Base-by-base conservation (phyloP, 1,140 invertebrate species). In the Drosophila insularis region DNA sequence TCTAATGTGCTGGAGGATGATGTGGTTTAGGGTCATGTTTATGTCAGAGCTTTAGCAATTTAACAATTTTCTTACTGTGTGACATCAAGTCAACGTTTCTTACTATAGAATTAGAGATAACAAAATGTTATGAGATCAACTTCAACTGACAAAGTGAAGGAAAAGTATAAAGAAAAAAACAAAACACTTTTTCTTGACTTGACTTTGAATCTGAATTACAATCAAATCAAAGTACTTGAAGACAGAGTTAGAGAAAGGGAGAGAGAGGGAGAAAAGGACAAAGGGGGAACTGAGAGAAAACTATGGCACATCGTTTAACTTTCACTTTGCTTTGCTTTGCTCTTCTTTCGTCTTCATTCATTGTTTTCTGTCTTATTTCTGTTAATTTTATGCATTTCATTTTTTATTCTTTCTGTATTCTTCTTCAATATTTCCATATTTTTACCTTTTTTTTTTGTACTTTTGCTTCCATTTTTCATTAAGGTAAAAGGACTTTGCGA, bases 401-500 rank as follows among this genome's bases (percentile, higher is more conserved):
- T 50, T 50, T 50, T 46, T 46, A 17, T 17, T 46, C 14, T 17
- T 43, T 5, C 17, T 43, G 40, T 37, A 37, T 43, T 43, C 40
- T 43, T 43, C 40, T 43, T 14, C n/a, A 43, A 50, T 50, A 50
- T 50, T 50, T 50, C 43, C 43, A 50, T 50, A 50, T 50, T 50
- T 50, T 21, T 19, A 14, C 7, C 17, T 50, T 50, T 13, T 14
- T 40, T 7, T 39, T n/a, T 40, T 40, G 11, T 43, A 11, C 8
- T 21, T 50, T 50, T 50, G 17, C 17, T 50, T 50, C 43, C 43
- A 2, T 46, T 50, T 50, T 50, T 50, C 43, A 50, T 50, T 50
- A 50, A 50, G 43, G 43, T 50, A 50, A 50, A 50, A 50, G 43
- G 50, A 72, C 68, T 73, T 71, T 68, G 27, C 62, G 31, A n/a